phyloP scores from a whole-genome alignment of 1,140 invertebrate species.

The Micrasema minimum region DNA sequence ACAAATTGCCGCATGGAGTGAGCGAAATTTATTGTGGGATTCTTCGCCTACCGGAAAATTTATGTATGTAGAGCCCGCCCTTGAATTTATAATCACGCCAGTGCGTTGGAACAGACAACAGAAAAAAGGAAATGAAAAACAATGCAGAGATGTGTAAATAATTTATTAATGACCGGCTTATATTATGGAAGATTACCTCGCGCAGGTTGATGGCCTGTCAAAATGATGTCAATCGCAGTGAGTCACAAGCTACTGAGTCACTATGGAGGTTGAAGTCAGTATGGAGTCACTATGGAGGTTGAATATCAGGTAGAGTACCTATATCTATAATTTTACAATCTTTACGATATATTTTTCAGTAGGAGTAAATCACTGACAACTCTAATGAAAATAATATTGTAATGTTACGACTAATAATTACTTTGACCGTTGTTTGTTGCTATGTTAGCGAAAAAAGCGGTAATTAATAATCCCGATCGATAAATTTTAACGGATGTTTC shows the following conservation, averaged over 20 bases:
- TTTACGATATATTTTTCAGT: too few species aligned
- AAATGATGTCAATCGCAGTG: slow-evolving; percentile 3
- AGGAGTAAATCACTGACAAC: too few species aligned
- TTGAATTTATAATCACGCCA: slow-evolving; percentile 2
- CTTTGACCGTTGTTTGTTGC: too few species aligned
- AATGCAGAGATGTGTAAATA: slow-evolving; percentile 22
- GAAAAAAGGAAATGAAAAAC: slow-evolving; percentile 16
- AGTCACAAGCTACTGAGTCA: slow-evolving; percentile 20
- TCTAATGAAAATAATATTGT: too few species aligned
- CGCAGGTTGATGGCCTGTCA: neutral
- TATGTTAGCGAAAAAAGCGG: too few species aligned
- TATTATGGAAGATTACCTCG: neutral
- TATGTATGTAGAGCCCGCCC: slow-evolving; percentile 19
- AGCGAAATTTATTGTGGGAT: slow-evolving; percentile 1
- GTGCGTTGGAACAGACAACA: neutral
- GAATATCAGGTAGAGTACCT: too few species aligned
- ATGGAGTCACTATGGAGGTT: too few species aligned
- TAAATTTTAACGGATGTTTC: too few species aligned
- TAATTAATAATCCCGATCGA: too few species aligned
- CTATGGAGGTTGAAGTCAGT: too few species aligned
- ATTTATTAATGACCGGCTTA: neutral
- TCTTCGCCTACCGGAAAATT: neutral
- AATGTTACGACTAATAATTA: too few species aligned
- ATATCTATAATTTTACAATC: too few species aligned
- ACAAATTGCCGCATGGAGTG: slow-evolving; percentile 16